Evolutionary conservation across 30 jellyfish, hydroid and myxozoan species (phyloP).

Genomic region (Chrysaora quinquecirrha): DNA sequence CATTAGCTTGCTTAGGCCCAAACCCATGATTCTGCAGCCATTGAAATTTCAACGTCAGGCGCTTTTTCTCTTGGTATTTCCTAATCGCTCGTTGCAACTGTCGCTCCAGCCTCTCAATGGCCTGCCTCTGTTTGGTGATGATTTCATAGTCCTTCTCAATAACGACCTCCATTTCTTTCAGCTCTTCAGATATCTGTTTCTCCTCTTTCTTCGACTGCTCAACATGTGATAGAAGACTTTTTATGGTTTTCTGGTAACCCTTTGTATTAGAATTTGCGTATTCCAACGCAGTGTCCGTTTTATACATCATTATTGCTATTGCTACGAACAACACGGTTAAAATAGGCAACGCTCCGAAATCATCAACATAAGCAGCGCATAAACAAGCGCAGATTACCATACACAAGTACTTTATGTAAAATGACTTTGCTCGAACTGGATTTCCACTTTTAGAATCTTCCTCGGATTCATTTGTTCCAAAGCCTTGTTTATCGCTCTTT

Average conservation of each 20-base stretch:
- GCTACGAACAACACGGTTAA: conserved; percentile 8
- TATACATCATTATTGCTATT: conserved; percentile 22
- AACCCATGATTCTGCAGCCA: conserved; percentile 55
- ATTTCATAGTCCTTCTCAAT: conserved; percentile 60
- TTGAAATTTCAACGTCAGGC: conserved; percentile 6
- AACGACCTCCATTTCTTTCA: conserved; percentile 54
- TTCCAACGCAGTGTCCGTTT: conserved; percentile 6
- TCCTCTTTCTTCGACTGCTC: conserved; percentile 47
- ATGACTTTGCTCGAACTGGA: background rate
- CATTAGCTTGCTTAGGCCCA: background rate
- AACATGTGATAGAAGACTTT: conserved; percentile 45
- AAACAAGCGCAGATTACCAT: background rate
- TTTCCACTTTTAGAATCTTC: background rate
- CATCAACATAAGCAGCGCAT: conserved; percentile 25
- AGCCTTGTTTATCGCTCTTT: background rate
- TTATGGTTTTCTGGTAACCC: conserved; percentile 46
- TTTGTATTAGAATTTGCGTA: background rate
- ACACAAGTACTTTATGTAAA: background rate
- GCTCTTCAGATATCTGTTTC: conserved; percentile 46
- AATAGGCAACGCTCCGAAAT: conserved; percentile 14
- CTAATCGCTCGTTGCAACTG: conserved; percentile 58
- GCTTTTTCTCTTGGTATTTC: conserved; percentile 57
- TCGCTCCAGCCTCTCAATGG: conserved; percentile 68
- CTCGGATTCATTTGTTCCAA: background rate
- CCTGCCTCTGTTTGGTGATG: conserved; percentile 65